Evolutionary conservation across 2,113 vertebrate genomes (phyloP), one percentile per base, ranked within the genome.

Genomic region (Phaethon lepturus): DNA sequence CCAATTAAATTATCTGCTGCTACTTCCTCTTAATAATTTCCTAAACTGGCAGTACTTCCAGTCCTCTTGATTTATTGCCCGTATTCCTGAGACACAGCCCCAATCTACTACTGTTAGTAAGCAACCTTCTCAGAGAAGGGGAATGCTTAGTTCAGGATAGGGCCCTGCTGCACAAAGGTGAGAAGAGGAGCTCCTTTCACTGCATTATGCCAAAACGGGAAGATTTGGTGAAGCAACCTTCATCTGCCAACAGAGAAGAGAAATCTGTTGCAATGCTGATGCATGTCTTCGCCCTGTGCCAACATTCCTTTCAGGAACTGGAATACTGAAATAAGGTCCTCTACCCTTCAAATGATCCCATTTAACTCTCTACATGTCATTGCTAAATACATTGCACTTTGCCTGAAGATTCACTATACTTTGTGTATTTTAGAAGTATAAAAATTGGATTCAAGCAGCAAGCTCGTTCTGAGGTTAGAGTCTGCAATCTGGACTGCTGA

Each of bases 221-320:
- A 53, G 25, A 47, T 38, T 42, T 67, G 13, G 19, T 38, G 33
- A 84, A 81, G 50, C 16, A 62, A 5, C 13, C 33, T 77, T 90
- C 38, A 64, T 20, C 28, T 52, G 13, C 13, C n/a, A 72, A 31
- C 4, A 47, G 20, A 68, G 29, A 64, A 17, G 11, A 62, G 58
- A 49, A 83, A 64, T n/a, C 20, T 28, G 1, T 53, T 60, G n/a
- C 35, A 91, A 31, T 7, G 5, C 14, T 66, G 33, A 10, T 53
- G 47, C 11, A 19, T 1, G 3, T 38, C 31, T 88, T 81, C 1
- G 1, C 5, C 17, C 17, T 24, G 9, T 9, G 2, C 10, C 13
- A 10, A 68, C 15, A 35, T 45, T 55, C 33, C 49, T 79, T 91
- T 50, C 4, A 2, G 55, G 72, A 88, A n/a, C 16, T 22, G 17